Conservation (phyloP, 2,888 invertebrate genomes). For the Apoda limacodes region DNA sequence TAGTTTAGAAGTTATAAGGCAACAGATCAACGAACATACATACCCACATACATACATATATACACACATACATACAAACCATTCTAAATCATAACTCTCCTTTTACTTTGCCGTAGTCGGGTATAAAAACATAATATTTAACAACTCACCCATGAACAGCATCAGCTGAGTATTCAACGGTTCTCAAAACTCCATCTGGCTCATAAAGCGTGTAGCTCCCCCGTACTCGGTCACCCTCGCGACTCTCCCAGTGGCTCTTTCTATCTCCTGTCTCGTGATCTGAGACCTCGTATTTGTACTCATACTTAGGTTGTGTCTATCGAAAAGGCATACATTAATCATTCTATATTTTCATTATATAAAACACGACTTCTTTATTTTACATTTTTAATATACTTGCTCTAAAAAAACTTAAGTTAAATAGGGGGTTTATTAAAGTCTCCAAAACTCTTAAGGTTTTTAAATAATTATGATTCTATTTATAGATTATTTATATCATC, state of each 20-base stretch:
- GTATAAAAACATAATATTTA: not conserved
- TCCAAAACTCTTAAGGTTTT: too few species aligned
- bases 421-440: too few species aligned
- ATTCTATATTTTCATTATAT: too few species aligned
- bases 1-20: too few species aligned
- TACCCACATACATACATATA: too few species aligned
- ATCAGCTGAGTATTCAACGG: conserved; percentile 62
- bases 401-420: too few species aligned
- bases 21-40: too few species aligned
- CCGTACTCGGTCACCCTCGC: conserved; percentile 61
- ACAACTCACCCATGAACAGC: conserved; percentile 45
- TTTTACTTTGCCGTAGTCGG: conserved; percentile 1
- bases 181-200: conserved; percentile 60
- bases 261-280: conserved; percentile 65
- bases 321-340: conserved; percentile 1
- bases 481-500: too few species aligned
- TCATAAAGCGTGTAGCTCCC: conserved; percentile 59
- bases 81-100: not conserved
- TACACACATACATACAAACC: conserved; percentile 6
- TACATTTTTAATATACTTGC: too few species aligned
- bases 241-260: conserved; percentile 61
- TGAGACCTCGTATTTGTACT: conserved; percentile 64
- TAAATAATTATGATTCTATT: too few species aligned
- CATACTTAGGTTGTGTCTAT: conserved; percentile 50
- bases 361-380: not conserved